Percentiles rank a stretch among this genome's conserved stretches.
Evolutionary conservation across 2,113 vertebrate species (phyloP).

Genomic region (Helogale parvula): DNA sequence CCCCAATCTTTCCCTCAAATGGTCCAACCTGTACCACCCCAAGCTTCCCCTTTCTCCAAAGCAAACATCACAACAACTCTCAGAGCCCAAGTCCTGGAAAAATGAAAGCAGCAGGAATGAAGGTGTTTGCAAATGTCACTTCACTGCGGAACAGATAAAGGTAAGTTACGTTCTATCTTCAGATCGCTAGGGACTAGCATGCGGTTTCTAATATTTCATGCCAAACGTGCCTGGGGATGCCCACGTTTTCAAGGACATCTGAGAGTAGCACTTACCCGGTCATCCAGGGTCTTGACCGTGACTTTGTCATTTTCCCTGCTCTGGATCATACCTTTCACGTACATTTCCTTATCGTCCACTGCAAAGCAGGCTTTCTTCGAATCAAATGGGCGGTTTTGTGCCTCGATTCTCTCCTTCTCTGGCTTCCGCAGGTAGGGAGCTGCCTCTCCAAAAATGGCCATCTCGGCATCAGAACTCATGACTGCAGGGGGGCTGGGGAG

Average conservation of each 20-base stretch:
- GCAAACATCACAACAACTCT: not conserved
- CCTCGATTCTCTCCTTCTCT: slow-evolving; percentile 88
- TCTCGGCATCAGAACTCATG: slow-evolving; percentile 87
- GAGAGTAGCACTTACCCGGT: slow-evolving; percentile 83
- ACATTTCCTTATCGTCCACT: slow-evolving; percentile 88
- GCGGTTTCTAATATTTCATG: not conserved
- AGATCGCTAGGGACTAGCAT: not conserved
- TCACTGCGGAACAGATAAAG: not conserved
- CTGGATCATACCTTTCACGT: slow-evolving; percentile 90
- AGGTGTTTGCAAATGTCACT: rapidly evolving
- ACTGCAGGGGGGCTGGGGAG: slow-evolving; percentile 71
- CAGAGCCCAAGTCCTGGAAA: not conserved
- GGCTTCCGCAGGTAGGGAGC: slow-evolving; percentile 86
- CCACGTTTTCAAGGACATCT: not conserved
- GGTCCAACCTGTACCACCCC: not conserved
- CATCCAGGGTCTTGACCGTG: slow-evolving; percentile 88
- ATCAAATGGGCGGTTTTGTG: slow-evolving; percentile 90
- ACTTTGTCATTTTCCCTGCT: slow-evolving; percentile 90
- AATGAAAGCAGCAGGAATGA: not conserved
- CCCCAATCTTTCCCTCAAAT: not conserved
- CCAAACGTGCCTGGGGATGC: not conserved
- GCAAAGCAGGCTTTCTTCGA: slow-evolving; percentile 92
- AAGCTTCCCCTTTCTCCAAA: not conserved
- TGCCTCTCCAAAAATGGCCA: slow-evolving; percentile 87
- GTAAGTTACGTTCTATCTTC: not conserved